These are phyloP conservation scores for Rotaria socialis DNA, from an alignment of 2,888 invertebrate species.

Conservation along the genomic window DNA sequence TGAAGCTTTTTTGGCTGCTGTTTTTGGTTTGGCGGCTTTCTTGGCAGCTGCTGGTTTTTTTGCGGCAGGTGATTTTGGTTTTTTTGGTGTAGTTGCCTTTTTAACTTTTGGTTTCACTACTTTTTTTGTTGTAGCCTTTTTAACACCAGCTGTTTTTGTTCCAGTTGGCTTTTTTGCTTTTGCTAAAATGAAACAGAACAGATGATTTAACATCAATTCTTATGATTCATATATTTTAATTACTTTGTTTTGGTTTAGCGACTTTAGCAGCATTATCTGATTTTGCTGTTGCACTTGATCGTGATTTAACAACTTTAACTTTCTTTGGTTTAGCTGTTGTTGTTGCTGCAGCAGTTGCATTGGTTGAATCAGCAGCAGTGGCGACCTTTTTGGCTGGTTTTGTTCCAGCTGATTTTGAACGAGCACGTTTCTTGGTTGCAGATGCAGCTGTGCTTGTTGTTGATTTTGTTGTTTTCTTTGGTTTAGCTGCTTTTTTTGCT, in stretches of 20 bases:
- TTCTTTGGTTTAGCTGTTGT: neutral
- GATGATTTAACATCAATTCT: too few relatives aligned
- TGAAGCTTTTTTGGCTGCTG: neutral
- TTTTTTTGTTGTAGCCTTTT: conserved; percentile 12
- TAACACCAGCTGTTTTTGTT: conserved; percentile 2
- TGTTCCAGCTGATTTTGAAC: neutral
- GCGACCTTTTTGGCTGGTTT: conserved; percentile 1
- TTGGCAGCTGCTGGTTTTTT: neutral
- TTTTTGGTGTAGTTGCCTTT: conserved; percentile 27
- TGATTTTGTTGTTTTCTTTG: neutral
- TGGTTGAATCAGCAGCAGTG: neutral
- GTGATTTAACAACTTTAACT: neutral
- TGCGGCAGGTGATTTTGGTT: neutral
- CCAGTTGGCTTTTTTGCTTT: conserved; percentile 23
- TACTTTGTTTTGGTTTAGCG: neutral
- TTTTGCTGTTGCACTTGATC: conserved; percentile 23
- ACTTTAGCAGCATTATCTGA: neutral
- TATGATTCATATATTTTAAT: too few relatives aligned
- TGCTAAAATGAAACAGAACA: neutral
- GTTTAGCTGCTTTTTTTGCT: conserved; percentile 1
- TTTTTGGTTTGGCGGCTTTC: neutral
- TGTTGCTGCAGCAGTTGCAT: neutral
- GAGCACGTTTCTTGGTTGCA: neutral
- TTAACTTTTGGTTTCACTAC: neutral
- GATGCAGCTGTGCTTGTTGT: neutral